phyloP scores from a whole-genome alignment of 2,888 invertebrate species.

The Parnassius smintheus region DNA sequence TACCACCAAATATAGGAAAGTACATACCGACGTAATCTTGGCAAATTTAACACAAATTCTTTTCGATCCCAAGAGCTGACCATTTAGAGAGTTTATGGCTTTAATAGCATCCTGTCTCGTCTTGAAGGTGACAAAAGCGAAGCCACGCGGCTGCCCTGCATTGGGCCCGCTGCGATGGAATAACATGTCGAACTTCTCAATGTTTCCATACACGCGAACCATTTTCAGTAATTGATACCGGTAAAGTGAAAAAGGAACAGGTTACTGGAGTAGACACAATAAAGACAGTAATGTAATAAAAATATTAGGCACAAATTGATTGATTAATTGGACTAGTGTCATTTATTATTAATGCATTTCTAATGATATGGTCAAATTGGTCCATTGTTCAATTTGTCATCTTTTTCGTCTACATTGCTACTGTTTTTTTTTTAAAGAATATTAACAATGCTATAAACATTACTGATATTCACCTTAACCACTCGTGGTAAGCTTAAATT shows the following conservation, averaged over 20 bases:
- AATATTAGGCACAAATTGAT: too few species aligned
- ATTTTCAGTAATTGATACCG: conserved; percentile 98
- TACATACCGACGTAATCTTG: conserved; percentile 82
- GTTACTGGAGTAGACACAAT: conserved; percentile 45
- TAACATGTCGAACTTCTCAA: conserved; percentile 97
- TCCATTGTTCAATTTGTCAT: too few species aligned
- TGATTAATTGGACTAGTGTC: too few species aligned
- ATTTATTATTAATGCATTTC: too few species aligned
- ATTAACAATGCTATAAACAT: too few species aligned
- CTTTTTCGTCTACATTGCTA: too few species aligned
- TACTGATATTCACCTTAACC: too few species aligned
- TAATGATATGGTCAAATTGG: too few species aligned
- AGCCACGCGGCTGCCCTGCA: conserved; percentile 94
- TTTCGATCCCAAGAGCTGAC: conserved; percentile 87
- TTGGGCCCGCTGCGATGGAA: conserved; percentile 95
- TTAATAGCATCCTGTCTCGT: conserved; percentile 84
- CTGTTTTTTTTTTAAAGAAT: too few species aligned
- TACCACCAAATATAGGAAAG: not conserved
- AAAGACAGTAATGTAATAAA: not conserved
- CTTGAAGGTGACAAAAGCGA: conserved; percentile 95
- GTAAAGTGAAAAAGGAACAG: conserved; percentile 80
- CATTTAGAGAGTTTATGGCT: conserved; percentile 88
- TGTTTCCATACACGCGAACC: conserved; percentile 95
- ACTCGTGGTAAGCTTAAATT: too few species aligned
- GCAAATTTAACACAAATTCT: conserved; percentile 91